phyloP scores from a whole-genome alignment of 2,113 vertebrate species.

The Genyomyrus donnyi region DNA sequence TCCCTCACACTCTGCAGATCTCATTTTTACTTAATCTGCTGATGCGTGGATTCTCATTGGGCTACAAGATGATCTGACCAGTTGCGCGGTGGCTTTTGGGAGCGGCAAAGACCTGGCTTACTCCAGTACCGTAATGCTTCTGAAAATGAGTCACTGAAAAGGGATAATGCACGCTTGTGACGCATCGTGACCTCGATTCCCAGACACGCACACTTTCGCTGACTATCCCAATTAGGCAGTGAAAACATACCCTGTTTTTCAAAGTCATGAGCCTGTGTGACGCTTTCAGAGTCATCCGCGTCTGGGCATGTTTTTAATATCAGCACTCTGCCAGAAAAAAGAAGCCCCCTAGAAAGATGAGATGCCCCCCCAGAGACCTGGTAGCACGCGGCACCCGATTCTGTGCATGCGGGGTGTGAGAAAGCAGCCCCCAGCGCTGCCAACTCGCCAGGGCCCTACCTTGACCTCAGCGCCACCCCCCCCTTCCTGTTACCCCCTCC shows the following conservation, averaged over 20 bases:
- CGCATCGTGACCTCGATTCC: not conserved
- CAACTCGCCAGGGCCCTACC: constrained; percentile 47
- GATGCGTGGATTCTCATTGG: not conserved
- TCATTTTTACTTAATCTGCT: not conserved
- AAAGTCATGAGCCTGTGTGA: not conserved
- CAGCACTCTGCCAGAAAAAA: not conserved
- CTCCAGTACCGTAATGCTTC: not conserved
- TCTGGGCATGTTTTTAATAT: not conserved
- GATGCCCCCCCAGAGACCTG: not conserved
- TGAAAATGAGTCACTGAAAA: not conserved
- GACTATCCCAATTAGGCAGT: not conserved
- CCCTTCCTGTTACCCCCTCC: not conserved
- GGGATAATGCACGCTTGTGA: not conserved
- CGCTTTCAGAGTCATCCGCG: not conserved
- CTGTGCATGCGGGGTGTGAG: constrained; percentile 50
- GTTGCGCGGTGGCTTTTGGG: not conserved
- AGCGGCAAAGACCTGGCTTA: not conserved
- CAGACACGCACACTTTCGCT: not conserved
- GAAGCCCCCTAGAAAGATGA: not conserved
- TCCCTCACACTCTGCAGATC: not conserved
- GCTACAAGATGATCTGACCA: not conserved
- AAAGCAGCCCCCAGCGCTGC: constrained; percentile 54
- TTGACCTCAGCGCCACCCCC: not conserved
- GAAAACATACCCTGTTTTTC: not conserved
- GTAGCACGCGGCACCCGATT: not conserved